Percentiles rank a stretch among this genome's conserved stretches.
phyloP scores from a whole-genome alignment of 2,797 vertebrate genomes.

The Typhlichthys subterraneus region DNA sequence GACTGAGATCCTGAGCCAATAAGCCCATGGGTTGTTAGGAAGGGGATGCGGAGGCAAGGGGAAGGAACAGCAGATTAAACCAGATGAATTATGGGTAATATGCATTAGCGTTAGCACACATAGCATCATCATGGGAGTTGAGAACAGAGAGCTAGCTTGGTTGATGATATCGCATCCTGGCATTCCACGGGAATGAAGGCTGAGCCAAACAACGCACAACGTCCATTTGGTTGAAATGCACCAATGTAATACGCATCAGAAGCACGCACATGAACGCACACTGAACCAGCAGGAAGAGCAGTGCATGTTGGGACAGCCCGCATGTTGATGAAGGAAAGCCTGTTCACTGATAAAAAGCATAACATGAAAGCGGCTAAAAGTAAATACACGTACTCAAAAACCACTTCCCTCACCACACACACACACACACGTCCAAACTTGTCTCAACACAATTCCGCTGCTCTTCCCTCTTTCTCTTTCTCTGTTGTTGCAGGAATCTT shows the following conservation, averaged over 20 bases:
- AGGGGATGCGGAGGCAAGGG: slow-evolving; percentile 71
- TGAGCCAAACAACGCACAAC: slow-evolving; percentile 36
- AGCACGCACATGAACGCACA: slow-evolving; percentile 31
- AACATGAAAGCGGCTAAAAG: slow-evolving; percentile 33
- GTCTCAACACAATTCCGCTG: slow-evolving; percentile 31
- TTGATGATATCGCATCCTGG: slow-evolving; percentile 51
- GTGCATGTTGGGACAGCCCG: slow-evolving; percentile 65
- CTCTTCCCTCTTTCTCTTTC: slow-evolving; percentile 28
- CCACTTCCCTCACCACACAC: slow-evolving; percentile 2
- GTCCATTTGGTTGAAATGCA: slow-evolving; percentile 29
- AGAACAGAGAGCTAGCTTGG: slow-evolving; percentile 67
- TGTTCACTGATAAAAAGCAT: slow-evolving; percentile 53
- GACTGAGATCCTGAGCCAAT: slow-evolving; percentile 98
- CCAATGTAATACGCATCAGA: slow-evolving; percentile 33
- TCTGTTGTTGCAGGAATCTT: slow-evolving; percentile 12
- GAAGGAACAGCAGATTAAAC: slow-evolving; percentile 90
- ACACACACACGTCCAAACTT: slow-evolving; percentile 15
- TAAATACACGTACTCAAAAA: slow-evolving; percentile 32
- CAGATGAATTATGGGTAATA: slow-evolving; percentile 75
- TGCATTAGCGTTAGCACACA: slow-evolving; percentile 68
- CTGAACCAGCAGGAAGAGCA: slow-evolving; percentile 57
- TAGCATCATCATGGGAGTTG: slow-evolving; percentile 80
- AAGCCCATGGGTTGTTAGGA: slow-evolving; percentile 78
- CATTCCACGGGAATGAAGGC: slow-evolving; percentile 58
- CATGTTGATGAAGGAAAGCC: slow-evolving; percentile 44